Evolutionary conservation across 2,888 invertebrate species (phyloP).

Genomic region (Omphaloscelis lunosa): DNA sequence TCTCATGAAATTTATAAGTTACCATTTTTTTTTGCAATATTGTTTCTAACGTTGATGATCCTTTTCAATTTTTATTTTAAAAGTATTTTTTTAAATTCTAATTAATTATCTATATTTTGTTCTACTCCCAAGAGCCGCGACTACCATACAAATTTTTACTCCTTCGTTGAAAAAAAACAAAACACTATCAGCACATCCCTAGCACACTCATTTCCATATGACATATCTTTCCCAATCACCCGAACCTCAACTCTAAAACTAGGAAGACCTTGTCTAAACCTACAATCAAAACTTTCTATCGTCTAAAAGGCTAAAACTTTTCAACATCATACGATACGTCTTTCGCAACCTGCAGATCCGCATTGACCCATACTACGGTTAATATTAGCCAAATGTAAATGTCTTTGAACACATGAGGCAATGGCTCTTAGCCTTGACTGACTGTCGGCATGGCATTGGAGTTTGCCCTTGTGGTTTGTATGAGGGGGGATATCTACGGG

Average conservation of each 20-base stretch:
- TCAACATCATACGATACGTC: constrained; percentile 34
- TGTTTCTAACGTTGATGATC: not conserved
- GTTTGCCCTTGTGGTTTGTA: constrained; percentile 54
- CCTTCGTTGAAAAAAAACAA: too few species aligned
- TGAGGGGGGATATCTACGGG: constrained; percentile 15
- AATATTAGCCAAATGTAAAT: constrained; percentile 45
- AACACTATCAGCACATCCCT: not conserved
- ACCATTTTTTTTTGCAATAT: not conserved
- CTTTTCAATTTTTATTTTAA: too few species aligned
- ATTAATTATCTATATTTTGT: not conserved
- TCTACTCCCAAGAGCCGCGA: too few species aligned
- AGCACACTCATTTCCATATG: not conserved
- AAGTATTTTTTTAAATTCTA: too few species aligned
- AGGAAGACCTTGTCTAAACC: constrained; percentile 22
- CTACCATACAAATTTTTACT: not conserved
- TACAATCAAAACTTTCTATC: constrained; percentile 26
- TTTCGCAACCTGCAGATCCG: constrained; percentile 52
- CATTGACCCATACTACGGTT: constrained; percentile 48
- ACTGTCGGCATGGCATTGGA: constrained; percentile 55
- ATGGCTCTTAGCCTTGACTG: constrained; percentile 58
- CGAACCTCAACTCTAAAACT: not conserved
- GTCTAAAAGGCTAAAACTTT: constrained; percentile 13
- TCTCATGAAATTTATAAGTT: not conserved
- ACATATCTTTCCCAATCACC: not conserved
- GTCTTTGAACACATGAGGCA: constrained; percentile 56